Evolutionary conservation across 2,113 vertebrate species (phyloP).

Genomic region (Ornithorhynchus anatinus): DNA sequence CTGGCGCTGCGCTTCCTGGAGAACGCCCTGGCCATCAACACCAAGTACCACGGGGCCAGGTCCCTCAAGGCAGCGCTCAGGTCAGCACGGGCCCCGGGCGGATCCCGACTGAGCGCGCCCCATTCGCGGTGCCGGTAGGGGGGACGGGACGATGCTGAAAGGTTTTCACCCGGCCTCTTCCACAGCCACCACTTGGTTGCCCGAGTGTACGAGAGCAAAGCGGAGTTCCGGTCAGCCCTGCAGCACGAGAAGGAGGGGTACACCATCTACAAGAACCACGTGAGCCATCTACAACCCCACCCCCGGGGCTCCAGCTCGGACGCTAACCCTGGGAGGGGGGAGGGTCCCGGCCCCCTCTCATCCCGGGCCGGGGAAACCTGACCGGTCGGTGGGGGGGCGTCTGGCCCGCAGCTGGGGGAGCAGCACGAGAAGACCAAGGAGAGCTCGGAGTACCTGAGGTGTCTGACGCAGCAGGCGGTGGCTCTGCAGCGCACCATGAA

Average conservation of each 20-base stretch:
- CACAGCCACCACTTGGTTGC: constrained; percentile 94
- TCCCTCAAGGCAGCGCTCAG: constrained; percentile 97
- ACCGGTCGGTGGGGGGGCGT: neutral
- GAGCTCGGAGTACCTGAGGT: constrained; percentile 97
- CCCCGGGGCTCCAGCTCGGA: accelerated
- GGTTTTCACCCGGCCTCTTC: neutral
- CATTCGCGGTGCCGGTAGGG: too few species aligned
- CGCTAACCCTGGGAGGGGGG: accelerated
- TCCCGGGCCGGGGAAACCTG: neutral
- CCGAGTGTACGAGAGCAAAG: constrained; percentile 96
- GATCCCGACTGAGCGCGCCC: too few species aligned
- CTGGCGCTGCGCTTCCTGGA: constrained; percentile 96
- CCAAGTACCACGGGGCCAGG: constrained; percentile 91
- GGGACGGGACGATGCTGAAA: neutral
- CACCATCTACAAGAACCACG: constrained; percentile 98
- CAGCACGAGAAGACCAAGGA: constrained; percentile 97
- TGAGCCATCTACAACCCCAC: too few species aligned
- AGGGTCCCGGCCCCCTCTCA: accelerated
- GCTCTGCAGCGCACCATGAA: constrained; percentile 99
- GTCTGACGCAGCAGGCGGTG: constrained; percentile 97
- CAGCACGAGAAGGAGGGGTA: constrained; percentile 99
- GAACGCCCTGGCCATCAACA: constrained; percentile 89
- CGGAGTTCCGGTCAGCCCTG: constrained; percentile 94
- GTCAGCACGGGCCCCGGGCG: constrained; percentile 62
- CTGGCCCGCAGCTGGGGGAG: constrained; percentile 85